These are phyloP conservation scores for Micropterix aruncella DNA, from an alignment of 2,888 invertebrate species.

Conservation along the genomic window DNA sequence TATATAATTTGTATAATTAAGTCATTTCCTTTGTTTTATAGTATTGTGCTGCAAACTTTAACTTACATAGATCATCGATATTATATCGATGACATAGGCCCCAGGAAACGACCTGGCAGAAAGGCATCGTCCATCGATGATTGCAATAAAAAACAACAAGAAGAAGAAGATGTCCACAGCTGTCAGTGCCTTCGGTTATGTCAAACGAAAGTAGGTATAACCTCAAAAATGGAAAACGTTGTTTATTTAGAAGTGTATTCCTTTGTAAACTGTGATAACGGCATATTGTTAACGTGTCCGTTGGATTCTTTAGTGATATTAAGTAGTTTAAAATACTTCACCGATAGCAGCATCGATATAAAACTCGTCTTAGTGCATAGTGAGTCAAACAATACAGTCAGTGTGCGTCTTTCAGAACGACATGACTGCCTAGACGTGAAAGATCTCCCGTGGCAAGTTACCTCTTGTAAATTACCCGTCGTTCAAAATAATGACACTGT, in stretches of 20 bases:
- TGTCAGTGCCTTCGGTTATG: too few species aligned
- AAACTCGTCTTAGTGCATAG: slow-evolving; percentile 24
- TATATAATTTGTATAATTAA: too few species aligned
- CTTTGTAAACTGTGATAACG: slow-evolving; percentile 19
- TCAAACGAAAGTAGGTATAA: too few species aligned
- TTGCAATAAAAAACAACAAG: too few species aligned
- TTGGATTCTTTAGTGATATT: slow-evolving; percentile 50
- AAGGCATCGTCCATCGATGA: too few species aligned
- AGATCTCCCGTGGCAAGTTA: slow-evolving; percentile 33
- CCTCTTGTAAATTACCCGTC: slow-evolving; percentile 47
- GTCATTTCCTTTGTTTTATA: too few species aligned
- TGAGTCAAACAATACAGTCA: slow-evolving; percentile 13
- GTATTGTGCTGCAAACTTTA: too few species aligned
- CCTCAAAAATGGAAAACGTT: slow-evolving; percentile 17
- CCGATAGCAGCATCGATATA: slow-evolving; percentile 25
- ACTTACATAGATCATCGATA: too few species aligned
- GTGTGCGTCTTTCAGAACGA: slow-evolving; percentile 20
- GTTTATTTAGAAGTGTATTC: slow-evolving; percentile 19
- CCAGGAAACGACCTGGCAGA: too few species aligned
- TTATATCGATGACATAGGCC: too few species aligned
- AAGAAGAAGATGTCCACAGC: too few species aligned
- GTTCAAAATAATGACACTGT: slow-evolving; percentile 43
- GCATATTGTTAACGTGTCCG: slow-evolving; percentile 26
- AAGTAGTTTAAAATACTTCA: slow-evolving; percentile 45
- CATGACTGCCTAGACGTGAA: slow-evolving; percentile 20